Evolutionary conservation across 2,888 invertebrate species (phyloP), one percentile per base, ranked within the genome.

Genomic region (Andrena chrysosceles): DNA sequence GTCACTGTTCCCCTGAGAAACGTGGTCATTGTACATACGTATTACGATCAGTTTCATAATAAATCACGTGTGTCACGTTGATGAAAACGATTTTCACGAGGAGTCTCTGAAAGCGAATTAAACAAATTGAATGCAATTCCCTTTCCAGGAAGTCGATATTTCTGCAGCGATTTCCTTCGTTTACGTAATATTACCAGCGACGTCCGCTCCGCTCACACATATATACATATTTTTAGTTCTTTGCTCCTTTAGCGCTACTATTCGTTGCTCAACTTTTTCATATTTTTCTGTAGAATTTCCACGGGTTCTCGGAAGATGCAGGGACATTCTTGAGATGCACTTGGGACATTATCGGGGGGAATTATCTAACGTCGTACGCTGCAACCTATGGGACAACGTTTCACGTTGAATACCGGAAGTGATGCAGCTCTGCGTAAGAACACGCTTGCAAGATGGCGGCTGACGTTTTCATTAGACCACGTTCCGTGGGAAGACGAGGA

Each of bases 401-500:
- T 23, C 6, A 10, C 31, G 4, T 42, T 13, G 10, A 42, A 62
- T 68, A 63, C 49, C 54, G 60, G 59, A 64, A 79, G 33, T 70
- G 77, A 79, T 64, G 16, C n/a, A 31, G 56, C 29, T 33, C 60
- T 42, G 7, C 59, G 71, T 69, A 49, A 35, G 54, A 59, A 42
- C 16, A 26, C 31, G 70, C 52, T 49, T 42, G 67, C 76, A 69
- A 70, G 23, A 52, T 8, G 52, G 62, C 33, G 7, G 71, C 62
- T 6, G 16, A 26, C 26, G 26, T 80, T 77, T 68, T 16, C 48
- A 23, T 49, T 26, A 23, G 5, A 62, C 13, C 20, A 64, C 29
- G 20, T 69, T 52, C 42, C 71, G 62, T 82, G 83, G 73, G 75
- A 87, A 88, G 84, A n/a, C 23, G 33, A 56, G 71, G 70, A 42